These are phyloP conservation scores for Melanocharis versteri DNA, from an alignment of 2,113 vertebrate genomes.

Conservation along the genomic window DNA sequence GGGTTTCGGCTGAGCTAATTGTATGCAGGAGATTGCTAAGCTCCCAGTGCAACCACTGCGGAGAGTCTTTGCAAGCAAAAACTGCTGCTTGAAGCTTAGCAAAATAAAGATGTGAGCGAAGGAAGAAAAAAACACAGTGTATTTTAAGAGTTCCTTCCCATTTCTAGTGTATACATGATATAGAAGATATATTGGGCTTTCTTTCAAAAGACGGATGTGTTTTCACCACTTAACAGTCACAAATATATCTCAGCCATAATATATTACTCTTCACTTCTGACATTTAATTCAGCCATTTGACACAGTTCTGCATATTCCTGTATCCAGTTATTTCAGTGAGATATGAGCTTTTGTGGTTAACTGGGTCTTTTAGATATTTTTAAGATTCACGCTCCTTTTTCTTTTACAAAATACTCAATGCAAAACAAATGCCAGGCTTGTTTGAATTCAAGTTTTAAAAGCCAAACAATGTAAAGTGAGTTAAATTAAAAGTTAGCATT, in stretches of 20 bases:
- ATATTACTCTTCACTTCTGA: background rate
- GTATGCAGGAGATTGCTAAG: background rate
- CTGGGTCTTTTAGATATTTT: background rate
- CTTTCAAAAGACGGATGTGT: background rate
- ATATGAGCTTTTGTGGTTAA: background rate
- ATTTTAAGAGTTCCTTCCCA: conserved; percentile 12
- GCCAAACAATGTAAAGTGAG: background rate
- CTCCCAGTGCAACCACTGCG: background rate
- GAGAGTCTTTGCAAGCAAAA: background rate
- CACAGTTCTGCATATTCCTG: background rate
- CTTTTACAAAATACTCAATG: background rate
- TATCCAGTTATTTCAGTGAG: background rate
- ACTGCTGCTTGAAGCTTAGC: background rate
- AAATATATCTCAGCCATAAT: background rate
- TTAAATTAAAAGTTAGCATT: background rate
- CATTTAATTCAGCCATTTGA: background rate
- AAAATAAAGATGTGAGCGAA: background rate
- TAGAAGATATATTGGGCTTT: background rate
- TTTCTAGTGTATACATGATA: background rate
- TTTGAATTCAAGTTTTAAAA: background rate
- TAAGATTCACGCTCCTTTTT: background rate
- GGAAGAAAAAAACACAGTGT: background rate
- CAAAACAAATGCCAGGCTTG: background rate
- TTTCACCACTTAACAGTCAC: background rate
- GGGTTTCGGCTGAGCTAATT: background rate